phyloP scores from a whole-genome alignment of 2,797 vertebrate genomes.

The Podarcis siculus region DNA sequence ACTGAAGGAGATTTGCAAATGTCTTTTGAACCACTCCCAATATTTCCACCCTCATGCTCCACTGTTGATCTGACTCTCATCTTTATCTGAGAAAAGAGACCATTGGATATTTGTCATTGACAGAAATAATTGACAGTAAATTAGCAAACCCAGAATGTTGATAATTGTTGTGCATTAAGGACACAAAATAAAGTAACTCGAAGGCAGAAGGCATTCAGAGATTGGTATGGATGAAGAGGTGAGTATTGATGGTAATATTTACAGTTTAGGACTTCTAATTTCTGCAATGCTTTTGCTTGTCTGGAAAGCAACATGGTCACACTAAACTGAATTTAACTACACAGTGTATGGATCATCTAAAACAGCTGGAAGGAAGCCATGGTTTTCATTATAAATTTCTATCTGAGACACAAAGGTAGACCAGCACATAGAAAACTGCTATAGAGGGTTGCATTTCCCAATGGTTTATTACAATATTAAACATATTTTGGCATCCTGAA shows the following conservation, averaged over 20 bases:
- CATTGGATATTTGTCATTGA: not conserved
- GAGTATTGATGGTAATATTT: not conserved
- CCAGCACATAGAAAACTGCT: not conserved
- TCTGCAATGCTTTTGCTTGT: not conserved
- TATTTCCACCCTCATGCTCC: conserved; percentile 49
- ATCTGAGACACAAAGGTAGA: not conserved
- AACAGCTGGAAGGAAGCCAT: not conserved
- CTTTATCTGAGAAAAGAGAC: conserved; percentile 45
- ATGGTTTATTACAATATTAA: not conserved
- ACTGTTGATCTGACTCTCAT: conserved; percentile 56
- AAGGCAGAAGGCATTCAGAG: not conserved
- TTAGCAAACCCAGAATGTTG: not conserved
- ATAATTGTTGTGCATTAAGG: conserved; percentile 31
- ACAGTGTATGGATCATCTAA: not conserved
- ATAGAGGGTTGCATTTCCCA: not conserved
- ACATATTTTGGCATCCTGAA: not conserved
- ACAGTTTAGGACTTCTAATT: not conserved
- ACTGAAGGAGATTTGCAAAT: conserved; percentile 36
- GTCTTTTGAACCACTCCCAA: conserved; percentile 51
- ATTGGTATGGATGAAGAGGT: not conserved
- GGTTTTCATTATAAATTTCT: not conserved
- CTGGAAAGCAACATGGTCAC: not conserved
- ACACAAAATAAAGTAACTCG: not conserved
- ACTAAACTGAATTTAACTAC: not conserved
- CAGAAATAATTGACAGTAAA: not conserved